Conservation (phyloP, 2,888 invertebrate genomes). For the Lithophane ornitopus region DNA sequence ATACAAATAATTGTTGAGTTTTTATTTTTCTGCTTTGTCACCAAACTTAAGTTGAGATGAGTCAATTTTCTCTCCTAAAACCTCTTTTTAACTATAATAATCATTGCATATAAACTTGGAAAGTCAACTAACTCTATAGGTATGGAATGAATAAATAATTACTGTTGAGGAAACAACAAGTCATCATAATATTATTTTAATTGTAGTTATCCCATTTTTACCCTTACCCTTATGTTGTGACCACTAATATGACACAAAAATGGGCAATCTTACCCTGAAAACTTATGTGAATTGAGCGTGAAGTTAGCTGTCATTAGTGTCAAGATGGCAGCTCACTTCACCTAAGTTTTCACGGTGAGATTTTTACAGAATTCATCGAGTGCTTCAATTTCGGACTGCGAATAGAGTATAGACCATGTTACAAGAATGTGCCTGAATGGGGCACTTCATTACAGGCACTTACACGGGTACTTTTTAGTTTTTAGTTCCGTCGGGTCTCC, state of each 20-base stretch:
- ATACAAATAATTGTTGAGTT: slow-evolving; percentile 81
- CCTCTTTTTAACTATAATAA: too few species aligned
- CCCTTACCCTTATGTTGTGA: not conserved
- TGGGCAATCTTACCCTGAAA: too few species aligned
- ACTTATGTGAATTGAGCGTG: too few species aligned
- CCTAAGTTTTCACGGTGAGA: too few species aligned
- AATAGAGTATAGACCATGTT: too few species aligned
- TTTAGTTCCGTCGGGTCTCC: not conserved
- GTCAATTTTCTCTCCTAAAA: not conserved
- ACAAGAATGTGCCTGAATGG: not conserved
- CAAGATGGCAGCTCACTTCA: too few species aligned
- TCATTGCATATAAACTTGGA: not conserved
- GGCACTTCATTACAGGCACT: not conserved
- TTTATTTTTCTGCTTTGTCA: slow-evolving; percentile 27
- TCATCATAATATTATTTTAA: not conserved
- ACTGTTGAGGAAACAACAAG: too few species aligned
- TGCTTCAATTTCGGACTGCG: not conserved
- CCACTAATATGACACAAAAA: not conserved
- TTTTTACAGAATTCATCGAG: too few species aligned
- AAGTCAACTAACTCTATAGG: not conserved
- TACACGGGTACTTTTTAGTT: not conserved
- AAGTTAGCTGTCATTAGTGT: too few species aligned
- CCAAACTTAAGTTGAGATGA: not conserved
- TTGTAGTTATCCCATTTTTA: not conserved
- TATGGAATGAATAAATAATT: not conserved